Percentiles rank a stretch among this genome's conserved stretches.
Conservation (phyloP, 2,797 vertebrate species). For the Syncerus caffer region DNA sequence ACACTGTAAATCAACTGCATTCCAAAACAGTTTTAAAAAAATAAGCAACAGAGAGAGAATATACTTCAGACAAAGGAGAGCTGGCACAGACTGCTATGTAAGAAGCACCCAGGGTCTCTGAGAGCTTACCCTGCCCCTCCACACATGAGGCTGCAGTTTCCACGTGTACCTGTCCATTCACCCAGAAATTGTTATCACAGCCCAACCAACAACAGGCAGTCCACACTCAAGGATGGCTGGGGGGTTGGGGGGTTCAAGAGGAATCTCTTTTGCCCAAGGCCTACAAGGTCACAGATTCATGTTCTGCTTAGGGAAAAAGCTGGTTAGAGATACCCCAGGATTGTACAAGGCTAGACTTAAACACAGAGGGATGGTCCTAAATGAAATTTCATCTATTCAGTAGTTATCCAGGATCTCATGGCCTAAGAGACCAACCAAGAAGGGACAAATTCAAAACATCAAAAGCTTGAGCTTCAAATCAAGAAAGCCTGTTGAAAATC, state of each 20-base stretch:
- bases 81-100: neutral
- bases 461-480: slow-evolving; percentile 26
- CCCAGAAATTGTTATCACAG: slow-evolving; percentile 76
- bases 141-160: slow-evolving; percentile 66
- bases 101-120: slow-evolving; percentile 64
- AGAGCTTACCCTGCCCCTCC: slow-evolving; percentile 69
- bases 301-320: slow-evolving; percentile 72
- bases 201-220: slow-evolving; percentile 75
- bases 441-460: slow-evolving; percentile 10
- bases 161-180: slow-evolving; percentile 67
- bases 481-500: neutral
- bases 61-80: neutral
- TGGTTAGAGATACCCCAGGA: slow-evolving; percentile 67
- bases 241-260: slow-evolving; percentile 74
- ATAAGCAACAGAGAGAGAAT: neutral
- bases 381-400: slow-evolving; percentile 54
- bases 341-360: slow-evolving; percentile 70
- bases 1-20: neutral
- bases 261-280: slow-evolving; percentile 73
- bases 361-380: slow-evolving; percentile 58
- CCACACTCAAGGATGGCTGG: slow-evolving; percentile 76
- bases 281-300: slow-evolving; percentile 74
- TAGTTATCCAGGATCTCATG: slow-evolving; percentile 58
- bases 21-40: neutral
- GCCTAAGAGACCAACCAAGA: slow-evolving; percentile 26